phyloP scores from a whole-genome alignment of 2,797 vertebrate species.

The Sandelia bainsii region DNA sequence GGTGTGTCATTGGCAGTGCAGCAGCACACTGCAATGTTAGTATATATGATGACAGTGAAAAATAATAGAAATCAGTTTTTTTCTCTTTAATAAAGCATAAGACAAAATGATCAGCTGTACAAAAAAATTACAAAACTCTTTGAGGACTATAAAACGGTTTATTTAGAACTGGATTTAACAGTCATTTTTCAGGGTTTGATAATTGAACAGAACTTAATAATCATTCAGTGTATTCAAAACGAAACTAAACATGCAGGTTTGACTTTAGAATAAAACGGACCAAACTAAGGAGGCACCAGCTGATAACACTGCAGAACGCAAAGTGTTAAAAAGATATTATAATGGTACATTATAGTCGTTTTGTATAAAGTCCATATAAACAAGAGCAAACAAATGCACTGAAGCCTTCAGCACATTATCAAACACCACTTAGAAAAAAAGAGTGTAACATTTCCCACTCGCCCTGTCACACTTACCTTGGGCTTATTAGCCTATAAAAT shows the following conservation, averaged over 20 bases:
- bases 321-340: not conserved
- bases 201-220: not conserved
- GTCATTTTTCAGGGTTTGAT: not conserved
- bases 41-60: not conserved
- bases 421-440: constrained; percentile 31
- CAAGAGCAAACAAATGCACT: constrained; percentile 24
- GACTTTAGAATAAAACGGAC: not conserved
- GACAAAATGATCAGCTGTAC: no score
- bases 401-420: constrained; percentile 27
- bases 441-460: constrained; percentile 51
- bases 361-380: not conserved
- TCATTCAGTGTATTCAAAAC: not conserved
- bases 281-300: not conserved
- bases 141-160: not conserved
- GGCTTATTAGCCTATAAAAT: constrained; percentile 87
- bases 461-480: constrained; percentile 77
- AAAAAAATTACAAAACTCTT: no score
- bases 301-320: not conserved
- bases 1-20: not conserved
- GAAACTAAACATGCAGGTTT: not conserved
- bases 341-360: not conserved
- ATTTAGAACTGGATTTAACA: not conserved
- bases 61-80: not conserved
- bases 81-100: no score
- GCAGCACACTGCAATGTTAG: not conserved